These are phyloP conservation scores for Catharus minimus DNA, from an alignment of 2,113 vertebrate genomes.

Conservation along the genomic window DNA sequence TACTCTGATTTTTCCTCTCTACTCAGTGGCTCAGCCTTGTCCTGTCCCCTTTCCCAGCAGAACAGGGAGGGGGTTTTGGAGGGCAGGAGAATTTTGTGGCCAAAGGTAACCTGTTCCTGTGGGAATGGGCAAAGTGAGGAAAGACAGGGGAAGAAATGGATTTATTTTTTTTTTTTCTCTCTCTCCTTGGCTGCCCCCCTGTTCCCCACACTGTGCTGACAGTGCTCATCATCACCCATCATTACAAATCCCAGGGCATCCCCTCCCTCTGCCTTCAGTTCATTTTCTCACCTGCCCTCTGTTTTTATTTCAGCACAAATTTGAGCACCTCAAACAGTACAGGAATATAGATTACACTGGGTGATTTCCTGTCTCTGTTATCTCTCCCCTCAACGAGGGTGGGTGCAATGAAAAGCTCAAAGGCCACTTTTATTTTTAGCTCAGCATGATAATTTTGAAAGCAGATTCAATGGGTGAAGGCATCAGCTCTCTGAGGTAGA, in stretches of 20 bases:
- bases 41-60: background rate
- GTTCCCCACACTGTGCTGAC: background rate
- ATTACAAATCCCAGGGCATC: background rate
- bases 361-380: background rate
- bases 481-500: constrained; percentile 7
- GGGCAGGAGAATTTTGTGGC: background rate
- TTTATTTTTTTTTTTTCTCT: background rate
- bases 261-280: background rate
- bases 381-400: background rate
- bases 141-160: background rate
- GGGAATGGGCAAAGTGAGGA: background rate
- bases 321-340: background rate
- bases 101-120: too few species aligned
- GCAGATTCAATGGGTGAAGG: constrained; percentile 13
- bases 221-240: background rate
- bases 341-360: background rate
- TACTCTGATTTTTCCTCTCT: background rate
- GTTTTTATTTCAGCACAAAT: background rate
- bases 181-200: background rate
- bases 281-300: background rate
- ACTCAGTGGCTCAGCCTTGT: background rate
- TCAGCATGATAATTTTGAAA: background rate
- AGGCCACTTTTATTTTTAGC: constrained; percentile 37
- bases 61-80: rapidly evolving
- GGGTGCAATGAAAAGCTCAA: background rate